Conservation (phyloP, 1,140 invertebrate genomes). For the Eueides isabella region DNA sequence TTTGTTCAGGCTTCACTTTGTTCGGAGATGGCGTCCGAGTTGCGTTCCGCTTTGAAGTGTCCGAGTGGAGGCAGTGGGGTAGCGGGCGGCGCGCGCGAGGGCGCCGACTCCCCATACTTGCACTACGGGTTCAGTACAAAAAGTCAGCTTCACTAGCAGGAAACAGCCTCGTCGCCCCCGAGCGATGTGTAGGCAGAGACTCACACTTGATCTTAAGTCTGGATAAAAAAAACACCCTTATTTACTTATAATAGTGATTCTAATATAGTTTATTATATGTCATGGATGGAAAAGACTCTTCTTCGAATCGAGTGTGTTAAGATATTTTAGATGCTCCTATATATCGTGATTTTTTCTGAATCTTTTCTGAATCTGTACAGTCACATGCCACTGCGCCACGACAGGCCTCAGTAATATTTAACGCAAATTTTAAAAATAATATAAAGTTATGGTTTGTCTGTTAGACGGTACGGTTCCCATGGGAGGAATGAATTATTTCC, state of each 20-base stretch:
- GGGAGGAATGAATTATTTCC: too few relatives aligned
- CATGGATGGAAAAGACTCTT: not conserved
- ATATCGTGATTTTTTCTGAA: not conserved
- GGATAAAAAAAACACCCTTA: constrained; percentile 1
- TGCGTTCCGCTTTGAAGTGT: constrained; percentile 87
- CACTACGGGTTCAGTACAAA: constrained; percentile 85
- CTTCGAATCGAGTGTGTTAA: constrained; percentile 4
- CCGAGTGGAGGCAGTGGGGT: constrained; percentile 81
- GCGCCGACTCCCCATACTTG: constrained; percentile 81
- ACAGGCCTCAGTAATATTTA: too few relatives aligned
- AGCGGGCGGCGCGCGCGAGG: constrained; percentile 64
- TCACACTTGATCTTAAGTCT: constrained; percentile 20
- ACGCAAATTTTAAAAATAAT: too few relatives aligned
- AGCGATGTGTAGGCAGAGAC: constrained; percentile 71
- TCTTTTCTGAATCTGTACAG: too few relatives aligned
- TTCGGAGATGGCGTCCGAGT: constrained; percentile 86
- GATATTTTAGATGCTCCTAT: constrained; percentile 4
- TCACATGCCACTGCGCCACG: too few relatives aligned
- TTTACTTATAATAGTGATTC: not conserved
- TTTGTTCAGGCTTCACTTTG: constrained; percentile 84
- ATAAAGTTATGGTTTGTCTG: too few relatives aligned
- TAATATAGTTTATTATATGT: not conserved
- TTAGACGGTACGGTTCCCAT: too few relatives aligned
- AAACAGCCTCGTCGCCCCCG: constrained; percentile 65
- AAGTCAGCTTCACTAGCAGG: constrained; percentile 82